Base-by-base conservation (phyloP, 2,888 invertebrate genomes). In the Neoascia interrupta region DNA sequence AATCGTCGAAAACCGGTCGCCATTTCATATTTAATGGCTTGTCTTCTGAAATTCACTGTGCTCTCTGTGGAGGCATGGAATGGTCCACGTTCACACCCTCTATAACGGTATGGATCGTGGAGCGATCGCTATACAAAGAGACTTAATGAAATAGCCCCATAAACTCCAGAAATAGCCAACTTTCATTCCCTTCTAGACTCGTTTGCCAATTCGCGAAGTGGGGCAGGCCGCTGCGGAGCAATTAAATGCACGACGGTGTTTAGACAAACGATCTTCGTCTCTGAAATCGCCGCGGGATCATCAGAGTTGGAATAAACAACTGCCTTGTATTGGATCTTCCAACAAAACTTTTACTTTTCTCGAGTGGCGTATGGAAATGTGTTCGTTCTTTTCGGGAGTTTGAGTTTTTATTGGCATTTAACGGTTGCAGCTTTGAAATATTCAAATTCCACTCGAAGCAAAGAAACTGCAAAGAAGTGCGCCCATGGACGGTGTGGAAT, bases 1-100 rank as follows among this genome's bases (percentile, higher is more conserved):
- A 51, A 34, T 8, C 16, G n/a, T 28, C 34, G n/a, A 11, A 66
- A 76, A 76, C 76, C 76, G 64, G 76, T 47, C 63, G 23, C 61
- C 47, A 16, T 56, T 6, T 47, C 18, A 43, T 28, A 43, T 49
- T 56, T 43, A 26, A 51, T 36, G 28, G 10, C 28, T 43, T 21
- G 37, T 53, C 19, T 49, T 34, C 34, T 18, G 1, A 56, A 64
- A 64, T 37, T 41, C 13, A 34, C 41, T 13, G 28, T 21, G 26
- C 5, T 21, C 34, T 13, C 45, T 39, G 54, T 37, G 61, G 34
- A 13, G 11, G 26, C 39, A 16, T 5, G 16, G 39, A 47, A 47
- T 54, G 26, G 10, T 54, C 47, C n/a, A 64, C 54, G 47, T 54
- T 47, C 34, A 47, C 49, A n/a, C 18, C n/a, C n/a, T n/a, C n/a